Base-by-base conservation (phyloP, 1,140 invertebrate genomes). In the Sitophilus oryzae region DNA sequence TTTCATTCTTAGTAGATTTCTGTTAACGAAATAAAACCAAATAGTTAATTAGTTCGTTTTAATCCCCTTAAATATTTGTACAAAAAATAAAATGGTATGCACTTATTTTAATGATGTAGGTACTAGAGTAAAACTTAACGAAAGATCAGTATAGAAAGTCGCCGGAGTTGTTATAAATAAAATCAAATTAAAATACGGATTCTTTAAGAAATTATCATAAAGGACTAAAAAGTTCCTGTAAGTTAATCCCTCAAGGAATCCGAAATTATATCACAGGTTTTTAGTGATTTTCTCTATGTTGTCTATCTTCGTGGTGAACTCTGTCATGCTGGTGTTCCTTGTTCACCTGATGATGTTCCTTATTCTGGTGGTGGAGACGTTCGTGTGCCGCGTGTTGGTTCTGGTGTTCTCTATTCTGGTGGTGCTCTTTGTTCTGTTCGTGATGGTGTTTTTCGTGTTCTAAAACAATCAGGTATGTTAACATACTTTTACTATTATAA, bases 21-120 rank as follows among this genome's bases (percentile, higher is more conserved):
- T 1, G 11, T 2, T 11, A 43, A 14, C 9, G 1, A 34, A 46
- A 35, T 30, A 47, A 19, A 35, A 6, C 16, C n/a, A 47, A 0
- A 3, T 35, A 10, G 8, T 19, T 36, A 35, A 35, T 19, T 10
- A 15, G 3, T 36, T 1, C 21, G 36, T 15, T 36, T 45, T 47
- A 47, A 19, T 52, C 41, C 50, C 50, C 40, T n/a, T 11, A 42
- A 42, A 41, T 19, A 14, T 21, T 37, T 25, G 30, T 52, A 43
- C 50, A 52, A 52, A 52, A 52, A 52, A 52, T 52, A 30, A 52
- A 52, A 52, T 52, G 50, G 50, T 52, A 52, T 52, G 50, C 50
- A 52, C 50, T 52, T 43, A 52, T 43, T n/a, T 21, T 50, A 25
- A 40, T 19, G 5, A 19, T 19, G 6, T 43, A 43, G n/a, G 11